These are phyloP conservation scores for Platyscapa corneri DNA, from an alignment of 1,140 invertebrate genomes.

Conservation along the genomic window DNA sequence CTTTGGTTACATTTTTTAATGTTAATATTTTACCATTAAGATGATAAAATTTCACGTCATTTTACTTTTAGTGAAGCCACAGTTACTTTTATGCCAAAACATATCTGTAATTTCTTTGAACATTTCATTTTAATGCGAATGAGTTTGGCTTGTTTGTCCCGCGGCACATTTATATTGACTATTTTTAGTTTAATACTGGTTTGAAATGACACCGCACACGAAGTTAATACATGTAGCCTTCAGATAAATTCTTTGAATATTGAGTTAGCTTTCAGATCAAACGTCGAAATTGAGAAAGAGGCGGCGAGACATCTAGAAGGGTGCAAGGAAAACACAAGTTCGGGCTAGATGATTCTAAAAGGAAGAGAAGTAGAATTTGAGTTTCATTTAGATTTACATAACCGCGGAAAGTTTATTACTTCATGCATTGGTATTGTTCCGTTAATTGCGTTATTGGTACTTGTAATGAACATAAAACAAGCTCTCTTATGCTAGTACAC, in stretches of 20 bases:
- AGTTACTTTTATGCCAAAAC: neutral
- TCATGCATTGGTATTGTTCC: no score
- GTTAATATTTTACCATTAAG: neutral
- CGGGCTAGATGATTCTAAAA: neutral
- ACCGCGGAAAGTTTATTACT: slow-evolving; percentile 8
- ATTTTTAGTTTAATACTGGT: neutral
- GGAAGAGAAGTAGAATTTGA: neutral
- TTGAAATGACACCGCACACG: neutral
- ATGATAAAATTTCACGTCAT: neutral
- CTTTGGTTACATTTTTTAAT: neutral
- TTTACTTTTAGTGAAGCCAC: neutral
- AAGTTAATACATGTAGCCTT: neutral
- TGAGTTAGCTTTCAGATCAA: slow-evolving; percentile 33
- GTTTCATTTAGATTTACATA: neutral
- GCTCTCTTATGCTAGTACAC: no score
- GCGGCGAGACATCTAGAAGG: neutral
- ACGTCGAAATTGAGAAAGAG: neutral
- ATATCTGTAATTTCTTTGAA: slow-evolving; percentile 21
- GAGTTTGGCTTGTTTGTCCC: slow-evolving; percentile 9
- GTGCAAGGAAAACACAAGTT: neutral
- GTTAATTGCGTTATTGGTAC: neutral
- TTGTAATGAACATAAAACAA: neutral
- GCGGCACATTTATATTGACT: slow-evolving; percentile 5
- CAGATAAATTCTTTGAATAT: neutral
- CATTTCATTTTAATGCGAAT: neutral